Conservation (phyloP, 1,140 invertebrate genomes). For the Ditylenchus dipsaci region DNA sequence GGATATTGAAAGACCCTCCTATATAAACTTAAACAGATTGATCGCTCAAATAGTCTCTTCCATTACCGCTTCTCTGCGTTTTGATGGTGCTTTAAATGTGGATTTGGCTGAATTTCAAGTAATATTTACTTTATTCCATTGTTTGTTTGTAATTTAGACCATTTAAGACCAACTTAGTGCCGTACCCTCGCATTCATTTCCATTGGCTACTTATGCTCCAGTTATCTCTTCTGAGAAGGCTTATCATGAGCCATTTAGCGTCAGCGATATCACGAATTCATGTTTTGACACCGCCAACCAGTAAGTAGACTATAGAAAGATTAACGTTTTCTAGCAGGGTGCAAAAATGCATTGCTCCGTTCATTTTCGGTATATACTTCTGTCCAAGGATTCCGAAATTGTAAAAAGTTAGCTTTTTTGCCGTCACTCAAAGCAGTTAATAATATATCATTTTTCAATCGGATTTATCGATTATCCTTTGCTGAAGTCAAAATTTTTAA, state of each 20-base stretch:
- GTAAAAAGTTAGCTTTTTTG: no score
- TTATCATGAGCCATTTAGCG: constrained; percentile 71
- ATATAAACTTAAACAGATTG: constrained; percentile 65
- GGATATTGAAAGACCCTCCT: constrained; percentile 70
- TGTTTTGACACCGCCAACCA: constrained; percentile 78
- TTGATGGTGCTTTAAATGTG: constrained; percentile 81
- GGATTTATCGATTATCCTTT: no score
- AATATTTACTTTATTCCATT: background rate
- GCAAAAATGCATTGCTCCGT: no score
- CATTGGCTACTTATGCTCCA: constrained; percentile 56
- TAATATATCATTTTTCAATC: no score
- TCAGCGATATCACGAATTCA: constrained; percentile 74
- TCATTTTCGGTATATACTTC: no score
- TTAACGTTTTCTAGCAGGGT: no score
- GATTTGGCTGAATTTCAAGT: constrained; percentile 80
- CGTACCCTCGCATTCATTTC: constrained; percentile 77
- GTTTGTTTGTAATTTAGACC: background rate
- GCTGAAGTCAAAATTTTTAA: no score
- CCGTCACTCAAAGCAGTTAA: no score
- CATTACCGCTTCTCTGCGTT: constrained; percentile 79
- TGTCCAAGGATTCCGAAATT: no score
- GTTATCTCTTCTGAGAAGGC: constrained; percentile 60
- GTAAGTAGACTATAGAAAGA: no score
- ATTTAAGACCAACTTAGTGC: constrained; percentile 71
- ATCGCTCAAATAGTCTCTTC: constrained; percentile 81